Conservation (phyloP, 2,888 invertebrate species). For the Sphaerophoria rueppellii region DNA sequence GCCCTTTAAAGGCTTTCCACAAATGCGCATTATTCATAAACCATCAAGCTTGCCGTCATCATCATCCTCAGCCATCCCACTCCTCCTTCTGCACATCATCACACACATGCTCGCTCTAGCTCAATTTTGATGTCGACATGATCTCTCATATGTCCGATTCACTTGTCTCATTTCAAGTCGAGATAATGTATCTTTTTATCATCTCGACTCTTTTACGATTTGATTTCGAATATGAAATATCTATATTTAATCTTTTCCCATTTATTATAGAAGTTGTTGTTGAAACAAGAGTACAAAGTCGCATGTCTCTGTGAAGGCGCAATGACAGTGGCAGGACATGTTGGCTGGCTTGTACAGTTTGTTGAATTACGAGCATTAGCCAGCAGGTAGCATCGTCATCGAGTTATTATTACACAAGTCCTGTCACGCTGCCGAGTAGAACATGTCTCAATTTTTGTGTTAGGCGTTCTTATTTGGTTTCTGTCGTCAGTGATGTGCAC, state of each 20-base stretch:
- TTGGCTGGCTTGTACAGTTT: conserved; percentile 15
- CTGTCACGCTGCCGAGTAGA: conserved; percentile 71
- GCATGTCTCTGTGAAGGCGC: conserved; percentile 1
- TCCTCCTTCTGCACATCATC: conserved; percentile 55
- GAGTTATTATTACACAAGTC: conserved; percentile 72
- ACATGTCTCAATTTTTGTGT: conserved; percentile 73
- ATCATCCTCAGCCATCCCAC: conserved; percentile 44
- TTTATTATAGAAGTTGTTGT: not conserved
- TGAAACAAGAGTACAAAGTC: conserved; percentile 14
- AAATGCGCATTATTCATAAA: conserved; percentile 72
- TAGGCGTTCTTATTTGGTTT: conserved; percentile 33
- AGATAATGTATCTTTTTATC: conserved; percentile 73
- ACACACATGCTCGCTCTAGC: not conserved
- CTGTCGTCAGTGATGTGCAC: conserved; percentile 12
- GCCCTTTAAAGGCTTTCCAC: conserved; percentile 42
- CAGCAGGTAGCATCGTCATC: conserved; percentile 71
- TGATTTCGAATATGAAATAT: conserved; percentile 70
- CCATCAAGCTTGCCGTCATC: conserved; percentile 65
- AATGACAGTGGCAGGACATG: not conserved
- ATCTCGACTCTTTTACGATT: conserved; percentile 55
- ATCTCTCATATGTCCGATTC: conserved; percentile 71
- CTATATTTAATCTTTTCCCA: conserved; percentile 64
- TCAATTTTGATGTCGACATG: conserved; percentile 52
- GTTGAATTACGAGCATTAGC: conserved; percentile 42
- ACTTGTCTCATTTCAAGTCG: conserved; percentile 71